Evolutionary conservation across 2,797 vertebrate genomes (phyloP).

Genomic region (Poeciliopsis presidionis): DNA sequence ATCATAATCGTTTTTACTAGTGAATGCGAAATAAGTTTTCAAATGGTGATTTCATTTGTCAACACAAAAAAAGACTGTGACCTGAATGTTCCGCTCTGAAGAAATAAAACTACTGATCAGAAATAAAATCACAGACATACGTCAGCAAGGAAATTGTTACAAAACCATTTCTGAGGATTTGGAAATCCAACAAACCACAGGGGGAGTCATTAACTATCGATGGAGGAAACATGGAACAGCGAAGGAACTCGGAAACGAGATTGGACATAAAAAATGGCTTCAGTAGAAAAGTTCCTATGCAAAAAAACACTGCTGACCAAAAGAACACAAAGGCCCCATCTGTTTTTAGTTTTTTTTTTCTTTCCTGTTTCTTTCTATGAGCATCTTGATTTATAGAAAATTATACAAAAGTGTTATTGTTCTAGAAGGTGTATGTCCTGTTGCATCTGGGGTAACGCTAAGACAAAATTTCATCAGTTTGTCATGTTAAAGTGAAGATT

Average conservation of each 20-base stretch:
- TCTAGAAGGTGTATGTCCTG: not conserved
- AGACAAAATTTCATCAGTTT: not conserved
- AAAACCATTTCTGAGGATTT: not conserved
- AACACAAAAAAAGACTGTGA: not conserved
- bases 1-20: not conserved
- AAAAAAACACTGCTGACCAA: too few species aligned
- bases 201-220: too few species aligned
- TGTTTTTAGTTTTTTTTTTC: not conserved
- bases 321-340: not conserved
- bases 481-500: not conserved
- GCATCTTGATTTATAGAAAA: not conserved
- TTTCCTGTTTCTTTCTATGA: not conserved
- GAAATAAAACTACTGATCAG: not conserved
- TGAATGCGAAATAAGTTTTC: not conserved
- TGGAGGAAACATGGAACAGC: not conserved
- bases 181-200: not conserved
- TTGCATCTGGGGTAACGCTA: not conserved
- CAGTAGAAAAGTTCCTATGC: not conserved
- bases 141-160: not conserved
- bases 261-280: not conserved
- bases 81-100: not conserved
- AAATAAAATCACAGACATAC: not conserved
- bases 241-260: not conserved
- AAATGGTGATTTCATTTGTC: not conserved
- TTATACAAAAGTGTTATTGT: not conserved